phyloP scores from a whole-genome alignment of 2,113 vertebrate species.

The Rutilus rutilus region DNA sequence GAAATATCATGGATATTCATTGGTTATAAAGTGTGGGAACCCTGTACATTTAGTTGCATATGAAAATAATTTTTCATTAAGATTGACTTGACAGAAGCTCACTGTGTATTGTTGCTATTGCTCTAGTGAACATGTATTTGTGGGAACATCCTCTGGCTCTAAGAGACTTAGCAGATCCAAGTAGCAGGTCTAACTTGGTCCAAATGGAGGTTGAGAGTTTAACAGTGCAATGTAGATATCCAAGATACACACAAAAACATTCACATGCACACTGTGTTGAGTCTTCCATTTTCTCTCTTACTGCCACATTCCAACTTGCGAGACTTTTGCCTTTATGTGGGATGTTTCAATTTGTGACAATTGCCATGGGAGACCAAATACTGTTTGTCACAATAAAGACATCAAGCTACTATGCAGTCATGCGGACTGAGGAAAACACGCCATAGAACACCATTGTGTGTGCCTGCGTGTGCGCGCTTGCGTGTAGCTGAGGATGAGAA shows the following conservation, averaged over 20 bases:
- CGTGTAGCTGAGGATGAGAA: conserved; percentile 16
- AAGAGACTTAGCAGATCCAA: conserved; percentile 9
- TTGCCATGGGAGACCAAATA: conserved; percentile 74
- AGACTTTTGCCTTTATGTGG: conserved; percentile 39
- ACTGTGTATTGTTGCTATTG: not conserved
- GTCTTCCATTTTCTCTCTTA: conserved; percentile 51
- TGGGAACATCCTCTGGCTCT: not conserved
- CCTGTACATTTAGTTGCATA: not conserved
- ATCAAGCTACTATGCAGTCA: conserved; percentile 61
- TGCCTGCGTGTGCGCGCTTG: conserved; percentile 37
- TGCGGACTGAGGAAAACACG: conserved; percentile 61
- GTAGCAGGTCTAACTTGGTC: conserved; percentile 31
- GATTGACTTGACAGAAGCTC: not conserved
- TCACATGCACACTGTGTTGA: conserved; percentile 4
- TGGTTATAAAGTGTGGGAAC: not conserved
- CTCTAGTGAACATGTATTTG: not conserved
- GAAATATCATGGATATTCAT: not conserved
- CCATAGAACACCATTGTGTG: conserved; percentile 67
- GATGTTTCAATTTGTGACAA: conserved; percentile 38
- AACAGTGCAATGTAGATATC: not conserved
- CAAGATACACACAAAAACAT: not conserved
- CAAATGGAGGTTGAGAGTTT: not conserved
- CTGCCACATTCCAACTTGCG: conserved; percentile 51
- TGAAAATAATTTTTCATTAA: not conserved
- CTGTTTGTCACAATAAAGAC: conserved; percentile 70